Conservation (phyloP, 2,888 invertebrate species). For the Seladonia tumulorum region DNA sequence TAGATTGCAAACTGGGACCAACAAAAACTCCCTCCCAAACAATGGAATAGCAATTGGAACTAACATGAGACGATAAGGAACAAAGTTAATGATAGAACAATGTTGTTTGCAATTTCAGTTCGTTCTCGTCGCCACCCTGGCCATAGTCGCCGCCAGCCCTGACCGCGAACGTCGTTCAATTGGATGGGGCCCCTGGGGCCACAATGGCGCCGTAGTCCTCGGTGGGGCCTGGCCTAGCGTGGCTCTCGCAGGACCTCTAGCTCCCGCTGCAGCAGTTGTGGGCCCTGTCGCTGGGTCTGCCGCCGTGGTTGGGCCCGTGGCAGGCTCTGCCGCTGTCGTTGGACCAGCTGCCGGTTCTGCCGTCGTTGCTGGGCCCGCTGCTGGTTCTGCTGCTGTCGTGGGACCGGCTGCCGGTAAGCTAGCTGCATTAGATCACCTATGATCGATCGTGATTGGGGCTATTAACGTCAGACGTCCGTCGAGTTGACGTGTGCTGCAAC, state of each 20-base stretch:
- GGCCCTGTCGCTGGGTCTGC: slow-evolving; percentile 65
- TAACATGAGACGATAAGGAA: not conserved
- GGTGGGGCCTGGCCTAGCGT: slow-evolving; percentile 68
- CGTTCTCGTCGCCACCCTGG: slow-evolving; percentile 65
- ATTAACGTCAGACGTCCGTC: too few relatives aligned
- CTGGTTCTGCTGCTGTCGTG: slow-evolving; percentile 64
- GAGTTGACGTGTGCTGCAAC: not conserved
- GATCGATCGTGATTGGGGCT: not conserved
- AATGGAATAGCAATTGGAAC: too few relatives aligned
- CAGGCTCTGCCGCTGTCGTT: slow-evolving; percentile 45
- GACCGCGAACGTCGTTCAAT: slow-evolving; percentile 72
- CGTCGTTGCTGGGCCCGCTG: slow-evolving; percentile 65
- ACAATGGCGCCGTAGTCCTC: slow-evolving; percentile 68
- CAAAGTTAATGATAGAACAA: not conserved
- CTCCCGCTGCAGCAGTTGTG: slow-evolving; percentile 64
- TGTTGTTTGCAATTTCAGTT: slow-evolving; percentile 52
- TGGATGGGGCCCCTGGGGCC: slow-evolving; percentile 58
- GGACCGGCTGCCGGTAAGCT: slow-evolving; percentile 70
- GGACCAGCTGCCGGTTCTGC: slow-evolving; percentile 48
- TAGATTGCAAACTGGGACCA: too few relatives aligned
- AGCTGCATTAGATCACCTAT: slow-evolving; percentile 5
- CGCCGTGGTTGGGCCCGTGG: slow-evolving; percentile 63
- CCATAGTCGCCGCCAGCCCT: slow-evolving; percentile 68
- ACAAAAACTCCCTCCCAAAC: too few relatives aligned
- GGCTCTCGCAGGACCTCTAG: slow-evolving; percentile 62